These are phyloP conservation scores for Achlya flavicornis DNA, from an alignment of 2,888 invertebrate genomes.

Conservation along the genomic window DNA sequence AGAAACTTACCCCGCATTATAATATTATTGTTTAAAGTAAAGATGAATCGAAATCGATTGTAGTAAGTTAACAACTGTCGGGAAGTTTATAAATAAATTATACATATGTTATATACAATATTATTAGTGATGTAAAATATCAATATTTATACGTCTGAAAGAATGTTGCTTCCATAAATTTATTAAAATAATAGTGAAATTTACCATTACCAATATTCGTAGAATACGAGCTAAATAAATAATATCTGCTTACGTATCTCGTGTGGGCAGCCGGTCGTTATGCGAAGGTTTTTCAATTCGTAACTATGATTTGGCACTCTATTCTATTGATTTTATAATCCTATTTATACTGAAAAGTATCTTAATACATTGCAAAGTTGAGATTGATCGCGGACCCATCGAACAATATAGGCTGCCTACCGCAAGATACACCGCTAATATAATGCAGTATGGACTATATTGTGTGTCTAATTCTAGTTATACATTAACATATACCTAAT, in stretches of 20 bases:
- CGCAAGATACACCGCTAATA: conserved; percentile 34
- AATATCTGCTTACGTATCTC: conserved; percentile 45
- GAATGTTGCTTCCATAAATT: conserved; percentile 78
- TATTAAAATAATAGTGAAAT: conserved; percentile 62
- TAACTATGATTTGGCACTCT: not conserved
- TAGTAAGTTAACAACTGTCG: conserved; percentile 78
- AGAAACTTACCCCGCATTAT: not conserved
- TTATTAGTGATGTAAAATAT: conserved; percentile 69
- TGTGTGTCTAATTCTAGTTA: conserved; percentile 17
- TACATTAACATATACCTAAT: conserved; percentile 19
- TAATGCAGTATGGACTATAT: conserved; percentile 1
- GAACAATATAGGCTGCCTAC: conserved; percentile 51
- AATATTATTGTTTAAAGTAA: not conserved
- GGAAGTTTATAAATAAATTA: conserved; percentile 67
- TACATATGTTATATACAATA: conserved; percentile 80
- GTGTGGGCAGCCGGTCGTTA: conserved; percentile 45
- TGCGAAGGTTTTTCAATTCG: conserved; percentile 4
- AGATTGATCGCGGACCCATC: conserved; percentile 58
- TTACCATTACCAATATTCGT: conserved; percentile 48
- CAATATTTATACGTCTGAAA: conserved; percentile 74
- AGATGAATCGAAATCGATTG: conserved; percentile 37
- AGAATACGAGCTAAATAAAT: conserved; percentile 45
- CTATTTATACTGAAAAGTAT: conserved; percentile 13
- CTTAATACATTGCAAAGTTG: conserved; percentile 24
- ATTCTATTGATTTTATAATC: not conserved